Percentiles rank a stretch among this genome's conserved stretches.
phyloP scores from a whole-genome alignment of 2,888 invertebrate genomes.

The Marasmarcha lunaedactyla region DNA sequence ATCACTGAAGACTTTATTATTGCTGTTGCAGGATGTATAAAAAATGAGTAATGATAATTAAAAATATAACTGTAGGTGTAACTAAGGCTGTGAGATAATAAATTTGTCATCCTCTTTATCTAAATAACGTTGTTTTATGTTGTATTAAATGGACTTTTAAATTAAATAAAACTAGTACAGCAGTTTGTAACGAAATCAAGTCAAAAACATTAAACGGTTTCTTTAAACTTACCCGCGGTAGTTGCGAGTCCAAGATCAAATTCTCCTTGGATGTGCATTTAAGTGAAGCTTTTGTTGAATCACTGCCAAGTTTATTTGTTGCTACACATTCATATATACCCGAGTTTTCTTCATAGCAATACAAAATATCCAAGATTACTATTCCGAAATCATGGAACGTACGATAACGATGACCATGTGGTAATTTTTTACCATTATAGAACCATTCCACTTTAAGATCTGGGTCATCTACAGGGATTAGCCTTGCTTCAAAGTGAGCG shows the following conservation, averaged over 20 bases:
- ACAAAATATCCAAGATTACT: slow-evolving; percentile 94
- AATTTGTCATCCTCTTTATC: too few relatives aligned
- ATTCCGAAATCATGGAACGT: slow-evolving; percentile 98
- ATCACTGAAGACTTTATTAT: too few relatives aligned
- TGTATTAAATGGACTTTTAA: too few relatives aligned
- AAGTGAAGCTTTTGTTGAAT: slow-evolving; percentile 85
- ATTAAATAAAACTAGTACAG: too few relatives aligned
- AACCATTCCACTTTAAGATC: slow-evolving; percentile 96
- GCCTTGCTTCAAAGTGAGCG: slow-evolving; percentile 92
- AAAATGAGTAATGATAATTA: too few relatives aligned
- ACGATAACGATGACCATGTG: slow-evolving; percentile 95
- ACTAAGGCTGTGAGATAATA: too few relatives aligned
- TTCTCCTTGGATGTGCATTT: slow-evolving; percentile 91
- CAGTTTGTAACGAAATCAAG: too few relatives aligned
- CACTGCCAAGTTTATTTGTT: slow-evolving; percentile 90
- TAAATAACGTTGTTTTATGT: too few relatives aligned
- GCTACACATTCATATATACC: slow-evolving; percentile 95
- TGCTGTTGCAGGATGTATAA: too few relatives aligned
- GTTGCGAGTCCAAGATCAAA: slow-evolving; percentile 91
- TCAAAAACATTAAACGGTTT: too few relatives aligned
- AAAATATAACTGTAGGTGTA: too few relatives aligned
- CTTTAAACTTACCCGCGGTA: slow-evolving; percentile 85
- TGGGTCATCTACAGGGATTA: slow-evolving; percentile 95
- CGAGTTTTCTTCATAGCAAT: slow-evolving; percentile 96
- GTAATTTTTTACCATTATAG: slow-evolving; percentile 91